These are phyloP conservation scores for Tupaia tana DNA, from an alignment of 2,113 vertebrate species.

Conservation along the genomic window DNA sequence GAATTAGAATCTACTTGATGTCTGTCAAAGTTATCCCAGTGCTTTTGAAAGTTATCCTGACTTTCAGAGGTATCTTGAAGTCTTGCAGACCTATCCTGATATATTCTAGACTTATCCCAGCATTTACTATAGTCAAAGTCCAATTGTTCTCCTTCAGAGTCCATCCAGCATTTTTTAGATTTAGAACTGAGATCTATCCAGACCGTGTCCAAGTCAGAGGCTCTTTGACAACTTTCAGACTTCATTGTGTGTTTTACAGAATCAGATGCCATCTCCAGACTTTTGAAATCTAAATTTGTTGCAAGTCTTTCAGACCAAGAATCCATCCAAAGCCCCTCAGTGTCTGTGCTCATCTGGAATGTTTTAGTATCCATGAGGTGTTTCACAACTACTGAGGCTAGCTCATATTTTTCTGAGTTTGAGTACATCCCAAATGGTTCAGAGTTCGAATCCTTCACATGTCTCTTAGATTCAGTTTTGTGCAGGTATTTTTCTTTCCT, in stretches of 20 bases:
- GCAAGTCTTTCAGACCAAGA: neutral
- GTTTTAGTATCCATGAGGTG: neutral
- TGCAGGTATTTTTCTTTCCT: neutral
- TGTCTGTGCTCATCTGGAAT: neutral
- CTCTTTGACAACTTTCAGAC: slow-evolving; percentile 20
- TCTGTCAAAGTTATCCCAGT: neutral
- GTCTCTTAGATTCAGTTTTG: neutral
- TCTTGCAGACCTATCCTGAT: neutral
- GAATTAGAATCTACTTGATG: slow-evolving; percentile 9
- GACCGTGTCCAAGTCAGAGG: neutral
- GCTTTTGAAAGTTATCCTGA: slow-evolving; percentile 13
- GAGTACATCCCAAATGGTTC: slow-evolving; percentile 4
- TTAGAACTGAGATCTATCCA: neutral
- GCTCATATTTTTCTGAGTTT: neutral
- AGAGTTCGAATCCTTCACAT: slow-evolving; percentile 30
- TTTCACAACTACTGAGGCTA: slow-evolving; percentile 20
- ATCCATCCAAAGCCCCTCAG: neutral
- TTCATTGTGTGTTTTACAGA: slow-evolving; percentile 20
- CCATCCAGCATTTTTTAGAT: neutral
- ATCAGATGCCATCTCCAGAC: slow-evolving; percentile 9
- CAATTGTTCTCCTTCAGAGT: slow-evolving; percentile 27
- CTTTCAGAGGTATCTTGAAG: slow-evolving; percentile 23
- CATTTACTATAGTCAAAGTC: neutral
- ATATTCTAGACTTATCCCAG: slow-evolving; percentile 3
- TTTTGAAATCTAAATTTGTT: slow-evolving; percentile 47